A percentile compares a stretch with the other conserved stretches of the same genome.
Conservation (phyloP, 1,140 invertebrate species). For the Chrysopa pallens region DNA sequence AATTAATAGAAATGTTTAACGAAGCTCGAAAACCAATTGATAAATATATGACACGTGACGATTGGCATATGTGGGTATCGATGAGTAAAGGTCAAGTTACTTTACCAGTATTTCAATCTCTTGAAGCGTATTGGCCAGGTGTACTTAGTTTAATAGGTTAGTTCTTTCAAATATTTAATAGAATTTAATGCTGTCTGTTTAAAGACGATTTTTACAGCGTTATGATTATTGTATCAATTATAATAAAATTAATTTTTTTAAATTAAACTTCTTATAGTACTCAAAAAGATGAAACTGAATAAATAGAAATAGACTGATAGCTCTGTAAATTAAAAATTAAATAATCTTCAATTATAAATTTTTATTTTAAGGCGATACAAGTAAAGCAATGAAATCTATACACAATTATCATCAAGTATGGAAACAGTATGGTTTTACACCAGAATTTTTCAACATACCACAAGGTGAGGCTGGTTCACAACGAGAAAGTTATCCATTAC, state of each 20-base stretch:
- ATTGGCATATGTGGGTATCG: constrained; percentile 93
- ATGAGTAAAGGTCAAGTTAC: constrained; percentile 92
- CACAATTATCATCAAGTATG: constrained; percentile 93
- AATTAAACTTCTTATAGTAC: too few species aligned
- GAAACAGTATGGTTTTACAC: constrained; percentile 92
- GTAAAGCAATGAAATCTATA: constrained; percentile 77
- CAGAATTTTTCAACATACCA: constrained; percentile 93
- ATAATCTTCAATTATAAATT: too few species aligned
- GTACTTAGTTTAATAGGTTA: constrained; percentile 75
- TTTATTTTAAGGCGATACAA: constrained; percentile 62
- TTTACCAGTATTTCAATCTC: constrained; percentile 90
- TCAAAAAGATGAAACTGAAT: too few species aligned
- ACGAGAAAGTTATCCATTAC: constrained; percentile 83
- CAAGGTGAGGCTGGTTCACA: constrained; percentile 66
- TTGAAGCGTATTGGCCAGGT: constrained; percentile 98
- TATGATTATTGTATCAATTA: too few species aligned
- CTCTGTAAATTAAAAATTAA: too few species aligned
- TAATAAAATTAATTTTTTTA: too few species aligned
- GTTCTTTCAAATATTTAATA: not conserved
- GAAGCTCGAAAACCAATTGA: constrained; percentile 67
- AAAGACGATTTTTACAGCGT: too few species aligned
- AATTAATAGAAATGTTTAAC: constrained; percentile 81
- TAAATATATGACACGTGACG: constrained; percentile 79
- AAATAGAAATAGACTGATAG: too few species aligned
- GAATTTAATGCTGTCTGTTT: too few species aligned